Percentiles rank a stretch among this genome's conserved stretches.
Conservation (phyloP, 2,113 vertebrate species). For the Numida meleagris region DNA sequence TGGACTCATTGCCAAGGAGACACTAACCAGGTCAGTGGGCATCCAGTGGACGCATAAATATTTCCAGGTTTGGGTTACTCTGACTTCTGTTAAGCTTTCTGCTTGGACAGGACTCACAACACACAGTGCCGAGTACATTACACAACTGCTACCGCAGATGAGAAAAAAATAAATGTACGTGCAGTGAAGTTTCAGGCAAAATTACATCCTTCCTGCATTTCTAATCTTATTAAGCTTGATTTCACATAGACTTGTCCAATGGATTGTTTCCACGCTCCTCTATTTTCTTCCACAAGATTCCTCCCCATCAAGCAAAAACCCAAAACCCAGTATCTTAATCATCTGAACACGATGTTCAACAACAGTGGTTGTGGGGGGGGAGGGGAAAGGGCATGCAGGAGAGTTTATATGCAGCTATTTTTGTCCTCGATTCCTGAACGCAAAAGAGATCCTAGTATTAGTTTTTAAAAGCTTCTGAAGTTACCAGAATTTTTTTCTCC, state of each 20-base stretch:
- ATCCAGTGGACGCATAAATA: not conserved
- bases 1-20: not conserved
- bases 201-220: conserved; percentile 7
- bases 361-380: not conserved
- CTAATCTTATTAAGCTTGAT: conserved; percentile 4
- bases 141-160: not conserved
- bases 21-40: not conserved
- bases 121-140: not conserved
- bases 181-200: not conserved
- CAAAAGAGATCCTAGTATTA: not conserved
- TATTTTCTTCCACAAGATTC: not conserved
- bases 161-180: not conserved
- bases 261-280: not conserved
- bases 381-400: not conserved
- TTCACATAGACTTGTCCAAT: not conserved
- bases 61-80: not conserved
- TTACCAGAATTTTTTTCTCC: not conserved
- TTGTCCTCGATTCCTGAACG: not conserved
- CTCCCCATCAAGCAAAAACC: not conserved
- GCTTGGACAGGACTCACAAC: not conserved
- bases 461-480: not conserved
- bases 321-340: not conserved
- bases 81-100: not conserved
- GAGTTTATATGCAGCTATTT: not conserved
- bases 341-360: not conserved